Conservation (phyloP, 2,113 vertebrate genomes). For the Eidolon helvum region DNA sequence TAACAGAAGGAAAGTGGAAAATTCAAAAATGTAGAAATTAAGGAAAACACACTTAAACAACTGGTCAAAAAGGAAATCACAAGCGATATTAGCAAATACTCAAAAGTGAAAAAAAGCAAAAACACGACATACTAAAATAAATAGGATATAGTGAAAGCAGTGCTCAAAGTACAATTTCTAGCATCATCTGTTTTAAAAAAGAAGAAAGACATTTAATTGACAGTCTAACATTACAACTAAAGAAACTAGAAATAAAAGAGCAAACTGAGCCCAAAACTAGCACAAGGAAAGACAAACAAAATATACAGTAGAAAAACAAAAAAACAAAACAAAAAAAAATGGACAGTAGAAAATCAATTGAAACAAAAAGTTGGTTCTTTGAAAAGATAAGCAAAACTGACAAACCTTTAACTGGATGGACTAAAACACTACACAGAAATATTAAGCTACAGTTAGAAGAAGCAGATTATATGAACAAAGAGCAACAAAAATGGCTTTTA, state of each 20-base stretch:
- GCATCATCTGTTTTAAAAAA: neutral
- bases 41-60: neutral
- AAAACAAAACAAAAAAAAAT: neutral
- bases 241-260: neutral
- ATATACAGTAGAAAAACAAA: neutral
- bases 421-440: neutral
- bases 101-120: neutral
- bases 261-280: neutral
- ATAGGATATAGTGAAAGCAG: neutral
- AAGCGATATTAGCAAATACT: neutral
- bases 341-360: neutral
- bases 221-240: neutral
- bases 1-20: neutral
- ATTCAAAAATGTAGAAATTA: neutral
- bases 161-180: neutral
- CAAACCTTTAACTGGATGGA: neutral
- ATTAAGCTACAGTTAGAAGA: neutral
- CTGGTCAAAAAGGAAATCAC: neutral
- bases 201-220: neutral
- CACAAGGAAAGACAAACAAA: neutral
- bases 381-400: neutral
- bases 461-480: conserved; percentile 12
- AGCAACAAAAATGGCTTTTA: neutral
- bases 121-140: neutral
- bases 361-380: neutral